Evolutionary conservation across 37 sponge, comb jelly and placozoan species (phyloP).

Genomic region (Aplysina aerophoba): DNA sequence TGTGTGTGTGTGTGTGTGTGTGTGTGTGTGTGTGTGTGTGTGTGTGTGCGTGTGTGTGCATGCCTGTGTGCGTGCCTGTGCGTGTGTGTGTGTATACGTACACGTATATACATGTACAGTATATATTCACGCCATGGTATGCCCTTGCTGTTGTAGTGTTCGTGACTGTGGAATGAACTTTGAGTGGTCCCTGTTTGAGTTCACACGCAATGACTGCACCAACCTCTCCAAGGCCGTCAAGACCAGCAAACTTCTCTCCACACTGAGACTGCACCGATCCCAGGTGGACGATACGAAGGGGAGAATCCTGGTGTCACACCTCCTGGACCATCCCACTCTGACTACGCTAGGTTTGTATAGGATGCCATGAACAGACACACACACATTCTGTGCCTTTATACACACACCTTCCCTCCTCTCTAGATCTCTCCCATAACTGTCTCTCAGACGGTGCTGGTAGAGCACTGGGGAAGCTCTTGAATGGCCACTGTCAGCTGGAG

Average conservation of each 20-base stretch:
- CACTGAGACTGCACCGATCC: slow-evolving; percentile 58
- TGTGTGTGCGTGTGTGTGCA: no score
- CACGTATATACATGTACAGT: no score
- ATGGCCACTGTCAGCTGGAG: slow-evolving; percentile 66
- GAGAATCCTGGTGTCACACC: slow-evolving; percentile 75
- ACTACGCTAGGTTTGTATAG: slow-evolving; percentile 56
- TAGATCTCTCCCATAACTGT: slow-evolving; percentile 92
- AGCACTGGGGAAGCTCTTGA: slow-evolving; percentile 90
- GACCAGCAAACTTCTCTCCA: slow-evolving; percentile 51
- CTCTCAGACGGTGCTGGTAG: slow-evolving; percentile 78
- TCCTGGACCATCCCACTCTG: slow-evolving; percentile 89
- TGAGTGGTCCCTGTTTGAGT: slow-evolving; percentile 91
- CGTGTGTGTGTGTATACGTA: no score
- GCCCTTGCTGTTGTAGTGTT: slow-evolving; percentile 45
- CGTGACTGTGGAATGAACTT: slow-evolving; percentile 96
- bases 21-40: no score
- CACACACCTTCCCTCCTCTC: slow-evolving; percentile 16
- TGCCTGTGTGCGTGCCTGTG: no score
- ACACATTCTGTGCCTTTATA: neutral
- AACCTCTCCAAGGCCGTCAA: slow-evolving; percentile 71
- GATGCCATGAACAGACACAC: neutral
- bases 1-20: neutral
- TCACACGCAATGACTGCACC: slow-evolving; percentile 82
- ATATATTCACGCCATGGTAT: neutral
- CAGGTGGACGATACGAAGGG: slow-evolving; percentile 81